Evolutionary conservation across 2,888 invertebrate genomes (phyloP).

Genomic region (Ectemnius continuus): DNA sequence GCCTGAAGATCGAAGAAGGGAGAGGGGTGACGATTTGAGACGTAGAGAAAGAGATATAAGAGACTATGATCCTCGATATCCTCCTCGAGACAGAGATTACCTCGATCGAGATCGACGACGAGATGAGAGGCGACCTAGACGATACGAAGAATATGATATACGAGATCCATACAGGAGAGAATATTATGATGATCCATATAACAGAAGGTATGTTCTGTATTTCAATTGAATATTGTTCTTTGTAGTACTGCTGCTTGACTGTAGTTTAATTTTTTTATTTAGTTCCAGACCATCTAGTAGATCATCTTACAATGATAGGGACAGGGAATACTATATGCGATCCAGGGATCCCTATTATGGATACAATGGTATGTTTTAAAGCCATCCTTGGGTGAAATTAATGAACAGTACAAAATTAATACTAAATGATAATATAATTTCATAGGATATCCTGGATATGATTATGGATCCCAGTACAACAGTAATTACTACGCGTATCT

Average conservation of each 20-base stretch:
- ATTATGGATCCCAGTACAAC: constrained; percentile 70
- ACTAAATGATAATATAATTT: constrained; percentile 2
- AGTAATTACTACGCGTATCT: constrained; percentile 84
- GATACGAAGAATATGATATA: constrained; percentile 73
- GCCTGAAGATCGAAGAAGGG: constrained; percentile 68
- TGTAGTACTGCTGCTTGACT: background rate
- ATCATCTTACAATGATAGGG: constrained; percentile 76
- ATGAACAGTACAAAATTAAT: background rate
- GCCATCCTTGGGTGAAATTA: background rate
- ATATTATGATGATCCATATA: constrained; percentile 74
- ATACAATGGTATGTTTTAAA: constrained; percentile 66
- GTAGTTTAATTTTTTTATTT: constrained; percentile 1
- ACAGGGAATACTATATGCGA: constrained; percentile 72
- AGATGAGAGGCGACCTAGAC: constrained; percentile 71
- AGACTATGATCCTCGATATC: constrained; percentile 71
- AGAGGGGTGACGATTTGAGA: constrained; percentile 65
- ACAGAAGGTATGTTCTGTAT: constrained; percentile 63
- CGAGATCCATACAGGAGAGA: constrained; percentile 71
- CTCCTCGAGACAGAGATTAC: constrained; percentile 67
- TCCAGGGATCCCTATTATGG: constrained; percentile 72
- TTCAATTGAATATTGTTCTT: background rate
- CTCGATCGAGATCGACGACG: constrained; percentile 71
- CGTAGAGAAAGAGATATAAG: constrained; percentile 64
- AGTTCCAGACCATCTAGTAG: constrained; percentile 76
- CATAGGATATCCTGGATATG: constrained; percentile 69